phyloP scores from a whole-genome alignment of 2,113 vertebrate species.

The Cololabis saira region DNA sequence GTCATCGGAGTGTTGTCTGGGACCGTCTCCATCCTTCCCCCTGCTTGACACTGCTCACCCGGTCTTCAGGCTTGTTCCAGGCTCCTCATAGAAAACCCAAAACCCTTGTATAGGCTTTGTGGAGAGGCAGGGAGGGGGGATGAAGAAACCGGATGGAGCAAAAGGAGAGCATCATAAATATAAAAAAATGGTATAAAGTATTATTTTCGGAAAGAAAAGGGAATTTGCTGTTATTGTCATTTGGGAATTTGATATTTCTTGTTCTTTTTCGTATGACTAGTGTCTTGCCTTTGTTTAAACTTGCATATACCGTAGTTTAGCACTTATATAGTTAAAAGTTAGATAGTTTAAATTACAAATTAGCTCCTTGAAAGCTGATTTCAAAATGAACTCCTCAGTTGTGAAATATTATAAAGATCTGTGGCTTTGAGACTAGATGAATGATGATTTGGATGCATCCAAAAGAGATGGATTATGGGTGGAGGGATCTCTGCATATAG shows the following conservation, averaged over 20 bases:
- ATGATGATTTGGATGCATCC: conserved; percentile 3
- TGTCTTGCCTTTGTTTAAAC: conserved; percentile 26
- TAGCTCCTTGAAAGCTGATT: conserved; percentile 35
- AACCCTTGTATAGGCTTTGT: conserved; percentile 66
- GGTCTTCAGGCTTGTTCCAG: conserved; percentile 53
- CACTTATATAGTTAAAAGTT: neutral
- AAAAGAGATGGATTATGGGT: conserved; percentile 33
- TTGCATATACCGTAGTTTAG: conserved; percentile 13
- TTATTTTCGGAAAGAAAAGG: conserved; percentile 32
- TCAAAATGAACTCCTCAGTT: conserved; percentile 34
- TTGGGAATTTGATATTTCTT: conserved; percentile 9
- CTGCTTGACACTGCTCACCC: neutral
- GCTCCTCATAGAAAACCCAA: conserved; percentile 52
- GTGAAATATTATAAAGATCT: conserved; percentile 26
- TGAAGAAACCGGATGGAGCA: conserved; percentile 62
- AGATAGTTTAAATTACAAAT: conserved; percentile 33
- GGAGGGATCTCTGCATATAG: conserved; percentile 17
- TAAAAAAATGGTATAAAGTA: conserved; percentile 22
- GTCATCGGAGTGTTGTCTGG: conserved; percentile 53
- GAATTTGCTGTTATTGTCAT: conserved; percentile 21
- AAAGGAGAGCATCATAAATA: neutral
- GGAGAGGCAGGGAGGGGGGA: conserved; percentile 76
- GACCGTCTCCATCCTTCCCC: conserved; percentile 16
- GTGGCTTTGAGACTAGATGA: conserved; percentile 35
- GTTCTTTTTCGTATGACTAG: neutral